These are phyloP conservation scores for Ciconia nigra DNA, from an alignment of 2,797 vertebrate species.

Conservation along the genomic window DNA sequence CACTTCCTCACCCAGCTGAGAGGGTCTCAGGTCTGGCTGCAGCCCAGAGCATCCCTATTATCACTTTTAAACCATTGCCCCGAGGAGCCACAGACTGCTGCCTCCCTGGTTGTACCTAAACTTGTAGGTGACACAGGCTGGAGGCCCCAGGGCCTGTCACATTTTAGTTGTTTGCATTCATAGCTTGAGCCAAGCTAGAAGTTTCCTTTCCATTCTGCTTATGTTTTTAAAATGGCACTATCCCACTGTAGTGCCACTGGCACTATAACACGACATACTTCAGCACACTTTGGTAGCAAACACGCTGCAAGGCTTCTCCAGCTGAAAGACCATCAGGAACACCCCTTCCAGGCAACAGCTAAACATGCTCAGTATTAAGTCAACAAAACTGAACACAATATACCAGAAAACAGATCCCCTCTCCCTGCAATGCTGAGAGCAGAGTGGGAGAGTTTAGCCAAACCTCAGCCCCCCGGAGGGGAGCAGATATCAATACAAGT, in stretches of 20 bases:
- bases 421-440: neutral
- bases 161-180: neutral
- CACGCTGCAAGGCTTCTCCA: neutral
- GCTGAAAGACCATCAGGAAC: neutral
- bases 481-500: too few species aligned
- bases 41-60: neutral
- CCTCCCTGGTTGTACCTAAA: neutral
- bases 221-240: neutral
- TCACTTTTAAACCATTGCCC: neutral
- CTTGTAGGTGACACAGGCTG: neutral
- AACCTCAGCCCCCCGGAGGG: neutral
- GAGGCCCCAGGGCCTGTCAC: neutral
- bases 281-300: neutral
- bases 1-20: neutral
- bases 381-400: neutral
- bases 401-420: neutral
- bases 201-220: neutral
- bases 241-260: neutral
- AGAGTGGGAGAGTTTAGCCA: neutral
- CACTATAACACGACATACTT: accelerated
- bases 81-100: neutral
- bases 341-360: neutral
- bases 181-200: neutral
- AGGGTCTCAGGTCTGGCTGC: accelerated
- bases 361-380: neutral